Evolutionary conservation across 2,113 vertebrate genomes (phyloP).

Genomic region (Scomber japonicus): DNA sequence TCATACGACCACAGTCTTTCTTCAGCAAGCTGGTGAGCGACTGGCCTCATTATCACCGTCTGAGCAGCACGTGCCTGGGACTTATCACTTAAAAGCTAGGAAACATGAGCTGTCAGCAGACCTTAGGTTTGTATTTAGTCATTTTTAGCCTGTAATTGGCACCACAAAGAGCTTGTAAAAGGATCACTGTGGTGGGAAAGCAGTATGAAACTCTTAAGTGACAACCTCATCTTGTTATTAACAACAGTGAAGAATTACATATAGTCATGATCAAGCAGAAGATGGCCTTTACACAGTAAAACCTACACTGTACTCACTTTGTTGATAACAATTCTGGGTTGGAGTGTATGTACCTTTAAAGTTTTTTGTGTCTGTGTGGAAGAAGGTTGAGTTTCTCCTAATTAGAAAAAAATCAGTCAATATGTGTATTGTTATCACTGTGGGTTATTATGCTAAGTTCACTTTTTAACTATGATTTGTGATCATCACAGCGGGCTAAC

Average conservation of each 20-base stretch:
- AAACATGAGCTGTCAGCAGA: conserved; percentile 66
- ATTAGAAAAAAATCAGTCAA: neutral
- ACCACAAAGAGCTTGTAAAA: conserved; percentile 32
- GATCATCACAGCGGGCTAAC: conserved; percentile 41
- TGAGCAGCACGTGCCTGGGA: conserved; percentile 44
- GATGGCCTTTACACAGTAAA: conserved; percentile 7
- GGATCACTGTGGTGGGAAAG: conserved; percentile 19
- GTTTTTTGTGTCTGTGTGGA: neutral
- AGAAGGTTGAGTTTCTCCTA: neutral
- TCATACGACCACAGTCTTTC: conserved; percentile 15
- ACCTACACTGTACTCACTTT: neutral
- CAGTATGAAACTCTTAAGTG: conserved; percentile 19
- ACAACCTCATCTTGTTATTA: conserved; percentile 34
- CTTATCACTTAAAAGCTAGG: conserved; percentile 54
- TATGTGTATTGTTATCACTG: conserved; percentile 11
- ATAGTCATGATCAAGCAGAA: conserved; percentile 28
- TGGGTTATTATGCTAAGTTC: conserved; percentile 21
- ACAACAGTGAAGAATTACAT: conserved; percentile 19
- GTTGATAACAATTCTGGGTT: neutral
- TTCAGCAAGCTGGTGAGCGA: conserved; percentile 19
- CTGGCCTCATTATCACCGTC: conserved; percentile 46
- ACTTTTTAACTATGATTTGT: conserved; percentile 41
- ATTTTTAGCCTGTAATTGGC: conserved; percentile 55
- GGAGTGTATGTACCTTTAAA: neutral
- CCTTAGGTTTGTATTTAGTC: conserved; percentile 42